phyloP scores from a whole-genome alignment of 2,888 invertebrate genomes.

The Encarsia formosa region DNA sequence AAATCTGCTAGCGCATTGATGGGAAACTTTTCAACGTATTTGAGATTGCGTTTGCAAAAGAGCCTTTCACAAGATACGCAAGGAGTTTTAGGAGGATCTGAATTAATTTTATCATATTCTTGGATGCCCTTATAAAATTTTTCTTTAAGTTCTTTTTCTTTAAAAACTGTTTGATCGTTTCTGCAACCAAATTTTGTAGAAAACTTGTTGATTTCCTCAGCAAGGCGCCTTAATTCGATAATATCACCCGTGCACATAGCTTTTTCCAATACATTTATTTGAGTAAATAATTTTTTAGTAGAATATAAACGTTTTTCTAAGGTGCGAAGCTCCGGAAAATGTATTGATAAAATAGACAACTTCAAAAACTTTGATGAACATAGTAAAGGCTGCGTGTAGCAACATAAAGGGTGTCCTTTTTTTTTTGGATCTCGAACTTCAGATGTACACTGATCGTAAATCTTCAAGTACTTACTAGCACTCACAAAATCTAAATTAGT shows the following conservation, averaged over 20 bases:
- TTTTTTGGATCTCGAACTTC: not conserved
- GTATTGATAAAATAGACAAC: not conserved
- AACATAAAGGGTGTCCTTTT: constrained; percentile 1
- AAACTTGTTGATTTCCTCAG: not conserved
- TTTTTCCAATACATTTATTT: not conserved
- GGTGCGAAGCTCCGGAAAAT: not conserved
- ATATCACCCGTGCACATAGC: not conserved
- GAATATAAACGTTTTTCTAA: not conserved
- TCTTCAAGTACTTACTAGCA: not conserved
- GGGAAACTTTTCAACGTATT: not conserved
- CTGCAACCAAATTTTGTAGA: too few relatives aligned
- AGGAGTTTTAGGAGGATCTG: not conserved
- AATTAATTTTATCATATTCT: not conserved
- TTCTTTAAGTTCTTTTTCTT: not conserved
- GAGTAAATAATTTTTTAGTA: not conserved
- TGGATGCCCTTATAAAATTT: not conserved
- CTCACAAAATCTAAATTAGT: not conserved
- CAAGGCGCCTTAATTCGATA: not conserved
- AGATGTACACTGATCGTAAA: not conserved
- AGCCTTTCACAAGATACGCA: constrained; percentile 2
- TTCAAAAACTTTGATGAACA: constrained; percentile 4
- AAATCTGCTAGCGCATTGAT: not conserved
- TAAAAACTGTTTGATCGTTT: not conserved
- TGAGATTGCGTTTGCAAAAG: not conserved
- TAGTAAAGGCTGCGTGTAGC: not conserved